phyloP scores from a whole-genome alignment of 1,140 invertebrate species.

The Drosophila elegans region DNA sequence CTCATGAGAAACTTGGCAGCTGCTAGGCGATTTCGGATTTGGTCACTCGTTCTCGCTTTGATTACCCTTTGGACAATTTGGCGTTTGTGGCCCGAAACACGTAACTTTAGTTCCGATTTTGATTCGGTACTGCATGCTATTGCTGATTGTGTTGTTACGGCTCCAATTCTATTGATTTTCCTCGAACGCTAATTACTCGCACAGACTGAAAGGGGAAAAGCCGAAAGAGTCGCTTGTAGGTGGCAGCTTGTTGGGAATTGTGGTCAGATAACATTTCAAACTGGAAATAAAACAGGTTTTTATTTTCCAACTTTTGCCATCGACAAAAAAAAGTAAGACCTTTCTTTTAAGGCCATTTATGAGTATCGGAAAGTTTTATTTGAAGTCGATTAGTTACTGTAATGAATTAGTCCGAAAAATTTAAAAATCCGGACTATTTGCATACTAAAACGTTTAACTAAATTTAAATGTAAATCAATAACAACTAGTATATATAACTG shows the following conservation, averaged over 20 bases:
- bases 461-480: no score
- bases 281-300: not conserved
- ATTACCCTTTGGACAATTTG: slow-evolving; percentile 65
- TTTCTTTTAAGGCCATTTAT: no score
- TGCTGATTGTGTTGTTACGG: slow-evolving; percentile 36
- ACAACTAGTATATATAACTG: no score
- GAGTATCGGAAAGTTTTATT: no score
- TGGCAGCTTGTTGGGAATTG: slow-evolving; percentile 23
- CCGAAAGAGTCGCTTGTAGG: slow-evolving; percentile 12
- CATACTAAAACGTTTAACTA: no score
- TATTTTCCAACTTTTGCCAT: no score
- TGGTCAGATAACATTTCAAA: slow-evolving; percentile 18
- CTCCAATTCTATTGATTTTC: slow-evolving; percentile 49
- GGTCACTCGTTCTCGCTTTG: slow-evolving; percentile 48
- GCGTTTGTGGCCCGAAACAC: slow-evolving; percentile 56
- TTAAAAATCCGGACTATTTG: no score
- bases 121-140: slow-evolving; percentile 10
- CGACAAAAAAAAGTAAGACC: no score
- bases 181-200: slow-evolving; percentile 33
- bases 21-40: slow-evolving; percentile 40
- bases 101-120: slow-evolving; percentile 32
- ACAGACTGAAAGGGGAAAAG: slow-evolving; percentile 2
- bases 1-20: slow-evolving; percentile 70
- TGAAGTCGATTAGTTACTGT: no score
- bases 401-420: no score